These are phyloP conservation scores for Conopomorpha cramerella DNA, from an alignment of 1,140 invertebrate genomes.

Conservation along the genomic window DNA sequence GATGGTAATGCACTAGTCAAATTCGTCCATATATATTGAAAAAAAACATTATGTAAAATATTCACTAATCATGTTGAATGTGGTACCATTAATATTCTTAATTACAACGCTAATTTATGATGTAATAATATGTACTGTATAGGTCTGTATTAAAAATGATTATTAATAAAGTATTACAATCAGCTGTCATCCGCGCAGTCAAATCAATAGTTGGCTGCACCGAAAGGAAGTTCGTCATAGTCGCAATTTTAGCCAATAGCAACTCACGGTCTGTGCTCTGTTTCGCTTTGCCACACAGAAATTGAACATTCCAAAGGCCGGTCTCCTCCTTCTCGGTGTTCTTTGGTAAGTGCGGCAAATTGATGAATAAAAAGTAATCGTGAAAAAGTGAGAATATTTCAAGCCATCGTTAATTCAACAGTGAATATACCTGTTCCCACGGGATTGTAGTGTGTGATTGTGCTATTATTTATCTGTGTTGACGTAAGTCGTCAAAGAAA, in stretches of 20 bases:
- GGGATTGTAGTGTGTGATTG: slow-evolving; percentile 33
- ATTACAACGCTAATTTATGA: no score
- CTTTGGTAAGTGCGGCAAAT: slow-evolving; percentile 66
- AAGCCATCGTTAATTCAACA: slow-evolving; percentile 30
- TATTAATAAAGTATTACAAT: slow-evolving; percentile 13
- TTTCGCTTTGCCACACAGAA: slow-evolving; percentile 58
- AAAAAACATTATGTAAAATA: no score
- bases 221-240: slow-evolving; percentile 27
- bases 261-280: slow-evolving; percentile 37
- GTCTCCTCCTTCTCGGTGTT: slow-evolving; percentile 65
- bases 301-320: slow-evolving; percentile 69
- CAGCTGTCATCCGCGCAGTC: slow-evolving; percentile 25
- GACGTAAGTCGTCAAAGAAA: slow-evolving; percentile 34
- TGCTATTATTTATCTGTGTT: slow-evolving; percentile 50
- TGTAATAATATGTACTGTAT: no score
- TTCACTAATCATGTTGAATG: no score
- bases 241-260: slow-evolving; percentile 36
- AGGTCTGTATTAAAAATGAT: neutral
- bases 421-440: slow-evolving; percentile 22
- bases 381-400: slow-evolving; percentile 46
- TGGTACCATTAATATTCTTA: no score
- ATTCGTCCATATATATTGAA: no score
- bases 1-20: slow-evolving; percentile 43
- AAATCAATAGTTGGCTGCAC: slow-evolving; percentile 47
- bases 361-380: slow-evolving; percentile 45